Evolutionary conservation across 1,140 invertebrate species (phyloP).

Genomic region (Popillia japonica): DNA sequence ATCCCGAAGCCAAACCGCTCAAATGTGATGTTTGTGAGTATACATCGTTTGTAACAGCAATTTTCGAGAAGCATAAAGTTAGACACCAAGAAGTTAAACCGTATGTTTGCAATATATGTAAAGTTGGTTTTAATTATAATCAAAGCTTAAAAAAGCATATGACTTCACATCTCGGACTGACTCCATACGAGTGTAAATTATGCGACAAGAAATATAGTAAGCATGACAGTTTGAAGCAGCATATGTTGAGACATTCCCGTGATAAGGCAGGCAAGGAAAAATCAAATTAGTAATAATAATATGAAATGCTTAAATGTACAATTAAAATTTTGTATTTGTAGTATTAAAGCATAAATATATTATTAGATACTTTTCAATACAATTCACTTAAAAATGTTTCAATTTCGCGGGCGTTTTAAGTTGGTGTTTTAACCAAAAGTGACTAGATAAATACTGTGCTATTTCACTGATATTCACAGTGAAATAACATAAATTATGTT

Average conservation of each 20-base stretch:
- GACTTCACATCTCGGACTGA: slow-evolving; percentile 14
- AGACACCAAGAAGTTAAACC: slow-evolving; percentile 13
- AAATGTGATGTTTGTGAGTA: slow-evolving; percentile 23
- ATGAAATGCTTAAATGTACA: no score
- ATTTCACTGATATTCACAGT: no score
- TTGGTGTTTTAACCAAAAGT: no score
- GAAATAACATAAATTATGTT: no score
- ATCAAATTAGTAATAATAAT: background rate
- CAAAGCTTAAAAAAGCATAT: slow-evolving; percentile 29
- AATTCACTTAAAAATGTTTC: no score
- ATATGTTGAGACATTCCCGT: slow-evolving; percentile 7
- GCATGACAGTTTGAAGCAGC: background rate
- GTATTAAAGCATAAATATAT: no score
- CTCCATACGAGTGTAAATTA: slow-evolving; percentile 13
- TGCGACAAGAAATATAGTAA: slow-evolving; percentile 26
- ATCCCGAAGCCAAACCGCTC: background rate
- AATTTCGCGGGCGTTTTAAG: no score
- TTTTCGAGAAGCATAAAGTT: slow-evolving; percentile 11
- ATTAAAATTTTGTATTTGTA: no score
- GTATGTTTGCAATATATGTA: slow-evolving; percentile 2
- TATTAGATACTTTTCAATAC: no score
- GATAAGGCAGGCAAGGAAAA: background rate
- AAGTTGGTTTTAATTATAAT: slow-evolving; percentile 24
- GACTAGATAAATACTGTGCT: no score
- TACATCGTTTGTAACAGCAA: background rate